Base-by-base conservation (phyloP, 2,113 vertebrate species). In the Hemichromis elongatus region DNA sequence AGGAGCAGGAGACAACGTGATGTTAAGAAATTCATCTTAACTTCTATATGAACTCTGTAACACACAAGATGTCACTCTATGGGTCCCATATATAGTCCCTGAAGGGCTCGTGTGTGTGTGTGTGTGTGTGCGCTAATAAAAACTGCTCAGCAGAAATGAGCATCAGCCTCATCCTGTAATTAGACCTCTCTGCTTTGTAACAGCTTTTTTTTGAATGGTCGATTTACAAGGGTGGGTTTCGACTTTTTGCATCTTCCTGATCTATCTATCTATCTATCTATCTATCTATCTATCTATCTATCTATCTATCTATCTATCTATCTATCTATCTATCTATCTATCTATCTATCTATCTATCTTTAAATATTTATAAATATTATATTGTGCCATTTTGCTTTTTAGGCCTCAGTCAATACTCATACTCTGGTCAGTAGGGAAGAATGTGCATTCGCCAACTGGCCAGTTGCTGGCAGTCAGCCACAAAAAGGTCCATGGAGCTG, bases 61-160 rank as follows among this genome's bases (percentile, higher is more conserved):
- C 59, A 59, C 1, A 50, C 18, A 28, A 18, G 26, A 45, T 5
- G 4, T 33, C 30, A 7, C 47, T 84, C 47, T 40, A 0, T 56
- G 3, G 21, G n/a, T 45, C 9, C 21, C 1, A 47, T 91, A 68
- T 92, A 90, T 87, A 88, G 33, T 33, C 19, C 12, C 55, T 13
- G 57, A 9, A 57, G 52, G 28, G 3, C 57, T 68, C 13, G 37
- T 66, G 16, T 14, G 33, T 52, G 30, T 24, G 26, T 24, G n/a
- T 37, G 30, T 35, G 3, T 6, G 14, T n/a, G 24, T 19, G 1
- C 50, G 11, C 37, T 16, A 26, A 42, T 45, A 79, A 24, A 53
- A 75, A 80, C 24, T 63, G 77, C 80, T 93, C 91, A 91, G 90
- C 90, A 90, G 35, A 88, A 86, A 9, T 26, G 6, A 83, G 82